phyloP scores from a whole-genome alignment of 1,140 invertebrate genomes.

The Probaryconus sp. region DNA sequence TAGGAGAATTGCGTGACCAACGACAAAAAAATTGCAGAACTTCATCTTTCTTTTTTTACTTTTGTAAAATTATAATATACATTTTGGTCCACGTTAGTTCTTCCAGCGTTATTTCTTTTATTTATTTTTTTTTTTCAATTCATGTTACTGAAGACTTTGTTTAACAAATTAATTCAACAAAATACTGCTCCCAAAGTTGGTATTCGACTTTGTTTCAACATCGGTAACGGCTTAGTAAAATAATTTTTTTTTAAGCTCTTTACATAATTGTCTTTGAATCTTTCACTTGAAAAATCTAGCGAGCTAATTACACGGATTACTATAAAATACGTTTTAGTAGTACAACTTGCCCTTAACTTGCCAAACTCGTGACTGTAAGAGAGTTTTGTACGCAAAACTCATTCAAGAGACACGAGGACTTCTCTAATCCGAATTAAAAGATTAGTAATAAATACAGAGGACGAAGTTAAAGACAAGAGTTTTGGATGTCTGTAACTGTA shows the following conservation, averaged over 20 bases:
- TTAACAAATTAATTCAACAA: not conserved
- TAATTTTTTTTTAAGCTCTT: constrained; percentile 1
- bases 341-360: constrained; percentile 76
- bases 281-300: constrained; percentile 36
- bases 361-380: constrained; percentile 71
- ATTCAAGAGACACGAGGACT: constrained; percentile 66
- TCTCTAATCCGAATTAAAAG: constrained; percentile 77
- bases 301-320: constrained; percentile 41
- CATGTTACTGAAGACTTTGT: too few species aligned
- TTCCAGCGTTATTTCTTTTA: too few species aligned
- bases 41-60: too few species aligned
- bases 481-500: constrained; percentile 36
- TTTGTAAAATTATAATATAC: too few species aligned
- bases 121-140: too few species aligned
- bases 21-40: too few species aligned
- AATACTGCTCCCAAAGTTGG: too few species aligned
- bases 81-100: too few species aligned
- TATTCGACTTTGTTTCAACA: not conserved
- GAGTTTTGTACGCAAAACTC: constrained; percentile 48
- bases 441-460: constrained; percentile 50
- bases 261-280: constrained; percentile 27
- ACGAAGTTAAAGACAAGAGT: constrained; percentile 6
- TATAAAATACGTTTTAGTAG: constrained; percentile 62
- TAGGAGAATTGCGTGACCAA: too few species aligned
- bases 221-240: not conserved